Conservation (phyloP, 2,888 invertebrate species). For the Spicauda simplicius region DNA sequence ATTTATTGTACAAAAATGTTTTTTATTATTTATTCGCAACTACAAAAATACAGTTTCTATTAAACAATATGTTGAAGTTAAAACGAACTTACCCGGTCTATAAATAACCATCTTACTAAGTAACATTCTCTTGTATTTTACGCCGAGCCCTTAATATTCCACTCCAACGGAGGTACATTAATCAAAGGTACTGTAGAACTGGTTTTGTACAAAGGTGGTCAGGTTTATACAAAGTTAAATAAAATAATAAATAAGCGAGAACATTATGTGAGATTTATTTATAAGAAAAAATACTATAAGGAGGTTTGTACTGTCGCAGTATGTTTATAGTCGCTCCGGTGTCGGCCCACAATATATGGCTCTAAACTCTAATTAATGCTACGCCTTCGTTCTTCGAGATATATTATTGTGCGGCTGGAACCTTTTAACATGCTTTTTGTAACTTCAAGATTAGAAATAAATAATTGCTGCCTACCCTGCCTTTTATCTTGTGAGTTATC, state of each 20-base stretch:
- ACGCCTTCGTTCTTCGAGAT: slow-evolving; percentile 64
- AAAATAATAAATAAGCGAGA: slow-evolving; percentile 82
- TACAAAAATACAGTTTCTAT: background rate
- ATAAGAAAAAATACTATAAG: slow-evolving; percentile 75
- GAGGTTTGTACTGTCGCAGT: slow-evolving; percentile 75
- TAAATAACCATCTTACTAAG: slow-evolving; percentile 77
- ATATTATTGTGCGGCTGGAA: slow-evolving; percentile 58
- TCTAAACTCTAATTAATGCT: slow-evolving; percentile 80
- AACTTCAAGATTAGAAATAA: slow-evolving; percentile 47
- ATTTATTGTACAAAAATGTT: too few relatives aligned
- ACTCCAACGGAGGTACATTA: slow-evolving; percentile 69
- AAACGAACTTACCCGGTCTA: slow-evolving; percentile 58
- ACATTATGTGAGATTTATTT: slow-evolving; percentile 82
- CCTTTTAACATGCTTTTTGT: slow-evolving; percentile 56
- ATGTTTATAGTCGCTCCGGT: slow-evolving; percentile 71
- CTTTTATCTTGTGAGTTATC: slow-evolving; percentile 41
- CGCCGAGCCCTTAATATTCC: slow-evolving; percentile 69
- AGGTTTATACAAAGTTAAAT: slow-evolving; percentile 70
- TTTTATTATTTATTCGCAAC: background rate
- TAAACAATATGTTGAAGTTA: slow-evolving; percentile 43
- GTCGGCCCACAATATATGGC: slow-evolving; percentile 70
- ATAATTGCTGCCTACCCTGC: slow-evolving; percentile 41
- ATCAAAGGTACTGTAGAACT: slow-evolving; percentile 74
- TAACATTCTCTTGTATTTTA: slow-evolving; percentile 73
- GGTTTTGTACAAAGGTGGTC: slow-evolving; percentile 76